These are phyloP conservation scores for Pachyseris speciosa DNA, from an alignment of 64 coral and sea anemone species.

Conservation along the genomic window DNA sequence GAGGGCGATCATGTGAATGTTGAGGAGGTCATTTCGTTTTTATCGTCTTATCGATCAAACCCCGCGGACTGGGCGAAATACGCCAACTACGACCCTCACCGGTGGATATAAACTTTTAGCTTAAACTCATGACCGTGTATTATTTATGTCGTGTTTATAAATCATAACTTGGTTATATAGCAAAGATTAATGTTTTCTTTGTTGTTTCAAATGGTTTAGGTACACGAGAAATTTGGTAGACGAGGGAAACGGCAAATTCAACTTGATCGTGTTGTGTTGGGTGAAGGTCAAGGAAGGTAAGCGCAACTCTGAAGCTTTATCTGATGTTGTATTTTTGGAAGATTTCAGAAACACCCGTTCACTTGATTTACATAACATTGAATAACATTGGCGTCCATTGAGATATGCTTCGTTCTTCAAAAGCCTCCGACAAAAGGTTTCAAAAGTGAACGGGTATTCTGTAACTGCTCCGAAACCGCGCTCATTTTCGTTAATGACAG, in stretches of 20 bases:
- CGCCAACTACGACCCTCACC: constrained; percentile 91
- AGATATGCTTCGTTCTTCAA: no score
- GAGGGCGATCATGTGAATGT: constrained; percentile 83
- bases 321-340: not conserved
- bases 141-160: constrained; percentile 6
- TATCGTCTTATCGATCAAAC: constrained; percentile 84
- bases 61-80: constrained; percentile 82
- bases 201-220: constrained; percentile 42
- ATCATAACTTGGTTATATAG: not conserved
- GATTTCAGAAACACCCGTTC: no score
- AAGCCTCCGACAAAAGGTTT: no score
- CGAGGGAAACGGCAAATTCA: constrained; percentile 97
- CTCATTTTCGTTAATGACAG: not conserved
- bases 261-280: constrained; percentile 96
- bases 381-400: no score
- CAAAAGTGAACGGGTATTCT: no score
- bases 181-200: not conserved
- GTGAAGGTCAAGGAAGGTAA: constrained; percentile 96
- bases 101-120: constrained; percentile 21
- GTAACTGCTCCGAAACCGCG: no score
- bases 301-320: not conserved
- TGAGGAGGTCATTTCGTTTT: constrained; percentile 80
- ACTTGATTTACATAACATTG: no score
- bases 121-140: no score
- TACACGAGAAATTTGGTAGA: constrained; percentile 97